Evolutionary conservation across 2,797 vertebrate genomes (phyloP), one percentile per base, ranked within the genome.

Genomic region (Pyrocephalus nanus): DNA sequence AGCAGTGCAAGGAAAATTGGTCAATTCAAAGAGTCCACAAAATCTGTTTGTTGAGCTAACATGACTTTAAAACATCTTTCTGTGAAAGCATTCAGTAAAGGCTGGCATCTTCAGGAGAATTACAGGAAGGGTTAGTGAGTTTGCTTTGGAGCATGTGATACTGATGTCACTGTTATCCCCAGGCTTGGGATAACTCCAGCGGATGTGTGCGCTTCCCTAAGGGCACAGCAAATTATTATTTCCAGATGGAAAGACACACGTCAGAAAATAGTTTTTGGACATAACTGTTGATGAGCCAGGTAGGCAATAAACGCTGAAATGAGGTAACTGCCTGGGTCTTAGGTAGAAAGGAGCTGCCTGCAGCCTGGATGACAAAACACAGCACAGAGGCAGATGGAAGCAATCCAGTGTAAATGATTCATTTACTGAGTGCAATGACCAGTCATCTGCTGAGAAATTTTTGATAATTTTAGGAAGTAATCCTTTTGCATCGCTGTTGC

Each of bases 121-220:
- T 95, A 88, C 86, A 79, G 80, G 83, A 91, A 95, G 75, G 53
- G 34, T 89, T 81, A 84, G 74, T 0, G 6, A 79, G 71, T 93
- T 93, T 94, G 53, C 60, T 92, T 95, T 92, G 88, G 64, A 94
- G 38, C 42, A 29, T 77, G 38, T 71, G 69, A 82, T 67, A 20
- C 53, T 87, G 74, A 85, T 92, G 80, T 61, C 9, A 6, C 45
- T 71, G 64, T 38, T 38, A 38, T 11, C 36, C 36, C 36, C 23
- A 67, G 42, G 36, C 71, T 77, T 74, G 51, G 69, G 69, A 76
- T 78, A 85, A 87, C 45, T 82, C 3, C 2, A 89, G 50, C 0
- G 1, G 80, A 54, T 93, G 25, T 47, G 40, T 64, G 80, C 71
- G 12, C 58, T 81, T 92, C 73, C 84, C 77, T 55, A 64, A 73